Base-by-base conservation (phyloP, 2,888 invertebrate species). In the Pemphredon lugubris region DNA sequence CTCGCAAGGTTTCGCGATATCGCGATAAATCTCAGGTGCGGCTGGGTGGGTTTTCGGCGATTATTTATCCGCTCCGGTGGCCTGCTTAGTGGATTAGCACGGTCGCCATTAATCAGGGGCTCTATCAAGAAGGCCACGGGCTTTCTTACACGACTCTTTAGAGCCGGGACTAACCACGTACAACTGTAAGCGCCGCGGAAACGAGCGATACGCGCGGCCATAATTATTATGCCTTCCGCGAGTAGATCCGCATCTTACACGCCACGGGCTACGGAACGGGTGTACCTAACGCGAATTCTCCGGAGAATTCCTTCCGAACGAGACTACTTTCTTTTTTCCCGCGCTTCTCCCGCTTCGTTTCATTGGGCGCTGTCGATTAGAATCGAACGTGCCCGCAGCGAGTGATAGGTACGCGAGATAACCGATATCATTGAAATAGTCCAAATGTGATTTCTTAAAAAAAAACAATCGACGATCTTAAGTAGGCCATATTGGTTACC, bases 221-320 rank as follows among this genome's bases (percentile, higher is more conserved):
- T 83, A 79, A 83, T 84, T 81, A 81, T 79, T 81, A 73, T 75
- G 53, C 76, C 65, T 61, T 48, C 69, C 39, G 44, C 58, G 53
- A 58, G 67, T 48, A 80, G 82, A 83, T 84, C 64, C 67, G 47
- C 74, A 79, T 79, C 82, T 64, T 23, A 50, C 83, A 83, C 83
- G 83, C 75, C 70, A 83, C 16, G 40, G 44, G 30, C 42, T 45
- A 51, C 21, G 26, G 14, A 65, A 48, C 48, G 42, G 6, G 26
- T 11, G 16, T 30, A 42, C 5, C 44, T 40, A 40, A 13, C 50
- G 50, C 42, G 32, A 60, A 34, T 13, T 32, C 20, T 48, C 9
- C 16, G 21, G 21, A 14, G 32, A 23, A 13, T 42, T 64, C 26
- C 26, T 26, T 7, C 7, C 7, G 3, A 26, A 26, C 7, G 7